Conservation (phyloP, 2,888 invertebrate genomes). For the Drosophila birchii region DNA sequence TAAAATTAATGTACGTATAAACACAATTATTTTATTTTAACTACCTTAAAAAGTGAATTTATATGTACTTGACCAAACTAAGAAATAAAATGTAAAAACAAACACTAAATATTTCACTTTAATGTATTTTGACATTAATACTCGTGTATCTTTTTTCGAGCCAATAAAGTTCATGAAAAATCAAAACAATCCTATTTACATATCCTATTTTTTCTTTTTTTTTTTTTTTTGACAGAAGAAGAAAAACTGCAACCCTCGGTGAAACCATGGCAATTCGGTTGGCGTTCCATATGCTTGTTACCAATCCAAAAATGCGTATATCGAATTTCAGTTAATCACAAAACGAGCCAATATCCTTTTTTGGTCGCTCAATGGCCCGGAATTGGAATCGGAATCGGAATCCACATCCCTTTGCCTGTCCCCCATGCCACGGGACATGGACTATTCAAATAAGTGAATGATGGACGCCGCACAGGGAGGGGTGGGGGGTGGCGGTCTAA, state of each 20-base stretch:
- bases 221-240: background rate
- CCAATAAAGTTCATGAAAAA: background rate
- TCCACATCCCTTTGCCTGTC: background rate
- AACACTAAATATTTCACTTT: too few relatives aligned
- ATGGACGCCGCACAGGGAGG: slow-evolving; percentile 13
- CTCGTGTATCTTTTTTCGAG: background rate
- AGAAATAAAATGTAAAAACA: background rate
- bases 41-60: too few relatives aligned
- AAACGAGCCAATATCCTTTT: slow-evolving; percentile 42
- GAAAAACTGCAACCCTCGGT: background rate
- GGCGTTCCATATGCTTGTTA: slow-evolving; percentile 26
- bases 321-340: slow-evolving; percentile 45
- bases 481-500: background rate
- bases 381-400: slow-evolving; percentile 13
- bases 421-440: slow-evolving; percentile 4
- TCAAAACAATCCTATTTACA: slow-evolving; percentile 1
- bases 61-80: too few relatives aligned
- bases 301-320: slow-evolving; percentile 33
- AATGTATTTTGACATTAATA: background rate
- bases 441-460: slow-evolving; percentile 52
- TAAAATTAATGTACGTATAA: too few relatives aligned
- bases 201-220: background rate
- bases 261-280: slow-evolving; percentile 15
- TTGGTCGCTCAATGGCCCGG: slow-evolving; percentile 29
- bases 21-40: too few relatives aligned